phyloP scores from a whole-genome alignment of 2,888 invertebrate species.

The Netelia virgata region DNA sequence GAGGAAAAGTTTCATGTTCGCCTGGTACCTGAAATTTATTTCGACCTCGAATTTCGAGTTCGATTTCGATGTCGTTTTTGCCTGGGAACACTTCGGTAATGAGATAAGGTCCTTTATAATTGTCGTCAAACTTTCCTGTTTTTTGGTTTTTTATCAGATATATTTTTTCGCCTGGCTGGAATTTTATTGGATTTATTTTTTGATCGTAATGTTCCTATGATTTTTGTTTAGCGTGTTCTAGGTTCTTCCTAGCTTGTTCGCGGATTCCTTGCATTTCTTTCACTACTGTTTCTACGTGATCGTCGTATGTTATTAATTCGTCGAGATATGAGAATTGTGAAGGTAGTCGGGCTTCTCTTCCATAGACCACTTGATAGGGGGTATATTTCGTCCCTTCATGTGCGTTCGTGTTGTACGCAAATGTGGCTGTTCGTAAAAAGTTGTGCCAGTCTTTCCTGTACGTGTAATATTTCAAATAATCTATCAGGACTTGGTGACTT shows the following conservation, averaged over 20 bases:
- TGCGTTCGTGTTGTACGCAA: slow-evolving; percentile 1
- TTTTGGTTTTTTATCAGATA: too few species aligned
- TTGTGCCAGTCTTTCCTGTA: slow-evolving; percentile 7
- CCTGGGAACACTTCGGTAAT: background rate
- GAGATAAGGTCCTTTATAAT: slow-evolving; percentile 16
- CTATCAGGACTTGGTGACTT: slow-evolving; percentile 32
- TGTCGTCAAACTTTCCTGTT: background rate
- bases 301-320: background rate
- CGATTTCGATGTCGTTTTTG: slow-evolving; percentile 11
- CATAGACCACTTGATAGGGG: slow-evolving; percentile 21
- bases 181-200: slow-evolving; percentile 1
- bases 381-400: slow-evolving; percentile 33
- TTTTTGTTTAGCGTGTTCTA: slow-evolving; percentile 3
- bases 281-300: background rate
- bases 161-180: background rate
- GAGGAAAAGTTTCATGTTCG: too few species aligned
- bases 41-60: background rate
- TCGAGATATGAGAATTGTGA: slow-evolving; percentile 9
- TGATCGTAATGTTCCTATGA: background rate
- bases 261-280: background rate
- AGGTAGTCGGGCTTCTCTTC: background rate
- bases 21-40: too few species aligned
- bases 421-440: background rate
- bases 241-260: background rate
- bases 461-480: slow-evolving; percentile 13